Percentiles rank a stretch among this genome's conserved stretches.
phyloP scores from a whole-genome alignment of 2,888 invertebrate species.

The Latrodectus hesperus region DNA sequence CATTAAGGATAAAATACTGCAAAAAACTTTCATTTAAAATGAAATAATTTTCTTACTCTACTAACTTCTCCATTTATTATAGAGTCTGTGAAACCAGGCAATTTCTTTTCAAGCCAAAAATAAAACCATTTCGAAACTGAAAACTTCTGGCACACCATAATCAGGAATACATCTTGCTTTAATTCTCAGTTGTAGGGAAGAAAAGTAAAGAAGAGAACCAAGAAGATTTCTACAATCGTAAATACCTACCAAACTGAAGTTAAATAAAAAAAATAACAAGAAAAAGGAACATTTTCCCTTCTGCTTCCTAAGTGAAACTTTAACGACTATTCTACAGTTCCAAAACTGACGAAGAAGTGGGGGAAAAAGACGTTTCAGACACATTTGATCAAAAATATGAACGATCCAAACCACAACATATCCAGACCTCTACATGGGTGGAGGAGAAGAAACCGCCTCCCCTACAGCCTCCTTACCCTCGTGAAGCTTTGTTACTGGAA shows the following conservation, averaged over 20 bases:
- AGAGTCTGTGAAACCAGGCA: too few relatives aligned
- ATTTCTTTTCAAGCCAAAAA: too few relatives aligned
- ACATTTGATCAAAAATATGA: constrained; percentile 61
- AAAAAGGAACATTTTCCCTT: neutral
- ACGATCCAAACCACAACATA: constrained; percentile 52
- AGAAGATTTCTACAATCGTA: neutral
- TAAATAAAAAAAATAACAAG: neutral
- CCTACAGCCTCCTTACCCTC: neutral
- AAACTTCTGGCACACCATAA: too few relatives aligned
- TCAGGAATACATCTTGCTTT: too few relatives aligned
- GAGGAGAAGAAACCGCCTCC: neutral
- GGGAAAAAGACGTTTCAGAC: constrained; percentile 31
- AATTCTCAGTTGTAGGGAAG: neutral
- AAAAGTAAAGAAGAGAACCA: constrained; percentile 5
- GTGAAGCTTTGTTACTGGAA: constrained; percentile 36
- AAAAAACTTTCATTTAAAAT: too few relatives aligned
- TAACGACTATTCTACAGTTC: constrained; percentile 51
- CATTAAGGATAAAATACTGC: too few relatives aligned
- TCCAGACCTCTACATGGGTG: constrained; percentile 12
- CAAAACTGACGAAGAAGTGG: constrained; percentile 26
- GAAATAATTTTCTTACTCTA: too few relatives aligned
- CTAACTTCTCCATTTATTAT: too few relatives aligned
- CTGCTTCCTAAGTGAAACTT: constrained; percentile 48
- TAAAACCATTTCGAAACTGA: too few relatives aligned
- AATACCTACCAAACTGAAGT: neutral